A percentile compares a stretch with the other conserved stretches of the same genome.
Conservation (phyloP, 2,797 vertebrate genomes). For the Bradypus variegatus region DNA sequence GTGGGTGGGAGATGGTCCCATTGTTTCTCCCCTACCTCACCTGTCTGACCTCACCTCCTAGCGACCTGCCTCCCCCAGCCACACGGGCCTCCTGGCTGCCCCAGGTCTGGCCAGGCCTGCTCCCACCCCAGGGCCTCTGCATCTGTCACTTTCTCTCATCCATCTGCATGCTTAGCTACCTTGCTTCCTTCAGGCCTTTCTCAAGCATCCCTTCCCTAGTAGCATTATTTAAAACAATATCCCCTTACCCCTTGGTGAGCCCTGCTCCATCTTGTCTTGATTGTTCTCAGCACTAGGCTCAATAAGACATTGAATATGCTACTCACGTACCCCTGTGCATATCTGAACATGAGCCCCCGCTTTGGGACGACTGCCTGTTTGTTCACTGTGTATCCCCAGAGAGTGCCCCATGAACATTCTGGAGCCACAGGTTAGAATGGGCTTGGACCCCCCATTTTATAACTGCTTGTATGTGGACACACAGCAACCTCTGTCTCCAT, state of each 20-base stretch:
- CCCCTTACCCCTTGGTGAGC: background rate
- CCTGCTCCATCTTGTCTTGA: no score
- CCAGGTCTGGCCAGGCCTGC: background rate
- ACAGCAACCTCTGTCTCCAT: background rate
- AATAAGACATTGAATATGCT: background rate
- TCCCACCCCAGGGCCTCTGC: background rate
- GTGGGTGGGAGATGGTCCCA: background rate
- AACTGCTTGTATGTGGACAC: background rate
- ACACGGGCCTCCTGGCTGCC: background rate
- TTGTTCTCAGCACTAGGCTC: background rate
- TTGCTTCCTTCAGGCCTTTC: background rate
- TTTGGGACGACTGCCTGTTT: background rate
- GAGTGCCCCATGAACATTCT: background rate
- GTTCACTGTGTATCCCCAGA: background rate
- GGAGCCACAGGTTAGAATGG: background rate
- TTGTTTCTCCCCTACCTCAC: background rate
- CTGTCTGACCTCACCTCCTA: background rate
- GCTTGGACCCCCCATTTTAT: no score
- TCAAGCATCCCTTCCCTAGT: background rate
- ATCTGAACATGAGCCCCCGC: background rate
- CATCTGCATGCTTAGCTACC: fast-evolving
- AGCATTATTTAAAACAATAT: background rate
- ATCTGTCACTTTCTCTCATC: background rate
- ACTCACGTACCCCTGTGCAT: background rate
- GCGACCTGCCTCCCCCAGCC: no score